Percentiles rank a stretch among this genome's conserved stretches.
Evolutionary conservation across 2,797 vertebrate genomes (phyloP).

Genomic region (Brachyalestes nurse): DNA sequence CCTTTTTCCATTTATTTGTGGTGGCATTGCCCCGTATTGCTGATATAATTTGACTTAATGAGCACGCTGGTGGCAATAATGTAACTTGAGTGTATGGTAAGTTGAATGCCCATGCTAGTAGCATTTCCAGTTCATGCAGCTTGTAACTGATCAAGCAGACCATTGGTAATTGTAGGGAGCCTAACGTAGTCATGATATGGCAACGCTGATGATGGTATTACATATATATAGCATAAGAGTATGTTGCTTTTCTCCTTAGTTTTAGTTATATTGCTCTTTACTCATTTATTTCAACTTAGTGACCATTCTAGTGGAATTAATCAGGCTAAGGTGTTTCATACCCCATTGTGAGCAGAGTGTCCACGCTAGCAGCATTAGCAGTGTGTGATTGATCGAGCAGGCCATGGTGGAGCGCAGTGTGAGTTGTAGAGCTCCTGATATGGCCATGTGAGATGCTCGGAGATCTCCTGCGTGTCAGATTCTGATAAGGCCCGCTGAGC

Average conservation of each 20-base stretch:
- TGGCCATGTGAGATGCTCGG: constrained; percentile 76
- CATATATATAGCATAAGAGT: neutral
- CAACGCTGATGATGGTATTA: too few species aligned
- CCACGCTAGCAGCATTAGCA: constrained; percentile 30
- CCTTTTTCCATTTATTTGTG: too few species aligned
- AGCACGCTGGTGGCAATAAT: too few species aligned
- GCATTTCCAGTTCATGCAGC: too few species aligned
- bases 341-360: neutral
- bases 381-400: constrained; percentile 77
- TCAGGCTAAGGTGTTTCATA: neutral
- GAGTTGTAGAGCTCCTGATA: constrained; percentile 81
- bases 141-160: too few species aligned
- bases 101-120: too few species aligned
- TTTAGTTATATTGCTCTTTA: neutral
- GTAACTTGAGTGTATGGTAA: too few species aligned
- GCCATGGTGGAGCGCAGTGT: constrained; percentile 72
- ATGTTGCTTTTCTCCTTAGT: neutral
- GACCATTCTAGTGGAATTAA: neutral
- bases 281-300: neutral
- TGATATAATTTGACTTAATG: too few species aligned
- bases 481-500: constrained; percentile 71
- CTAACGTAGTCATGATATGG: too few species aligned
- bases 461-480: constrained; percentile 83
- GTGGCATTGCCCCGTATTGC: too few species aligned
- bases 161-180: too few species aligned